Percentiles rank a stretch among this genome's conserved stretches.
Conservation (phyloP, 1,140 invertebrate species). For the Atta texana region DNA sequence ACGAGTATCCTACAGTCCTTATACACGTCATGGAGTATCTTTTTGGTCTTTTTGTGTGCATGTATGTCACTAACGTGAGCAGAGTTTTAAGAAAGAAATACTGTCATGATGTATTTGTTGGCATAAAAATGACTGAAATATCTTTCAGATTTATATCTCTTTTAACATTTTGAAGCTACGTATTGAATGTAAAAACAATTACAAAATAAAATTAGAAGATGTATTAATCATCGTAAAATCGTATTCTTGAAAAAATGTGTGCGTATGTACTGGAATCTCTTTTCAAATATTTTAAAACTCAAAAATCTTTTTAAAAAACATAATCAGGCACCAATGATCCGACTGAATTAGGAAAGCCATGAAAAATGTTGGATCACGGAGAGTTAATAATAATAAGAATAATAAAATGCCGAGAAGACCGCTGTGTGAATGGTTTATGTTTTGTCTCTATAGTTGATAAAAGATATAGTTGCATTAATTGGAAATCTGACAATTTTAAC, state of each 20-base stretch:
- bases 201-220: neutral
- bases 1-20: conserved; percentile 48
- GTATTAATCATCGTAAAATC: neutral
- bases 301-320: too few relatives aligned
- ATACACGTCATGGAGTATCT: conserved; percentile 53
- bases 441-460: neutral
- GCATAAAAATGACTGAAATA: conserved; percentile 46
- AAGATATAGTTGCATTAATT: too few relatives aligned
- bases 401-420: neutral
- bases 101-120: conserved; percentile 42
- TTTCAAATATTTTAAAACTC: too few relatives aligned
- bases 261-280: too few relatives aligned
- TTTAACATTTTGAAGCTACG: neutral
- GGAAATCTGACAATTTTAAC: too few relatives aligned
- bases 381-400: neutral
- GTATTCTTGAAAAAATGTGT: too few relatives aligned
- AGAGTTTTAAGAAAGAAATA: conserved; percentile 50
- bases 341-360: too few relatives aligned
- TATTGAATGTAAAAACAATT: neutral
- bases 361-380: too few relatives aligned
- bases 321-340: too few relatives aligned
- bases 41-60: conserved; percentile 37
- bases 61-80: conserved; percentile 50
- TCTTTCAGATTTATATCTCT: neutral
- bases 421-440: too few relatives aligned